These are phyloP conservation scores for Spisula solida DNA, from an alignment of 2,888 invertebrate genomes.

Conservation along the genomic window DNA sequence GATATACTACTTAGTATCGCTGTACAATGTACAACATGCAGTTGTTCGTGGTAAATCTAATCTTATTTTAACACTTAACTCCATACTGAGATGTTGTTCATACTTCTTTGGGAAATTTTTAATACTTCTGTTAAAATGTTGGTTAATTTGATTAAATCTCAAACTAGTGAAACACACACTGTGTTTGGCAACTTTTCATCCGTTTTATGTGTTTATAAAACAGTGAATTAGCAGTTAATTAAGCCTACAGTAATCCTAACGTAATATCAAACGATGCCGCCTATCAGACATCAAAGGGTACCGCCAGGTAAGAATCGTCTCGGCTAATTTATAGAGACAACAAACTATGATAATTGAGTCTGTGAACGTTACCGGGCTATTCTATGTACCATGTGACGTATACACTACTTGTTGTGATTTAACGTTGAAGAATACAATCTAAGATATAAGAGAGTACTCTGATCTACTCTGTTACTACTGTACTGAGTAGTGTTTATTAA, in stretches of 20 bases:
- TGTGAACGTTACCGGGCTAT: neutral
- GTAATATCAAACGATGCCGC: neutral
- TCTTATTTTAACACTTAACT: too few relatives aligned
- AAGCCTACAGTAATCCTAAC: neutral
- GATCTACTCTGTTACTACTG: neutral
- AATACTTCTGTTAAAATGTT: neutral
- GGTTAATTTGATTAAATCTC: neutral
- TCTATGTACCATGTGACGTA: neutral
- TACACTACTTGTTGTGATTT: neutral
- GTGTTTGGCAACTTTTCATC: neutral
- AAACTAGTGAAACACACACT: neutral
- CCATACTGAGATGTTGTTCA: neutral
- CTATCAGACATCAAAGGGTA: conserved; percentile 29
- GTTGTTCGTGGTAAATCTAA: too few relatives aligned
- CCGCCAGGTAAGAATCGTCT: conserved; percentile 8
- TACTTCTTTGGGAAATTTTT: neutral
- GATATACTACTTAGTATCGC: too few relatives aligned
- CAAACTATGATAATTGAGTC: conserved; percentile 20
- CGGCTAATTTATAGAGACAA: conserved; percentile 27
- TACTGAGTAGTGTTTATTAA: neutral
- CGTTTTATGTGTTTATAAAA: neutral
- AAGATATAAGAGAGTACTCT: neutral
- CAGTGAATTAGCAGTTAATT: neutral
- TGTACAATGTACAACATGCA: too few relatives aligned
- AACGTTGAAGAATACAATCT: neutral